A percentile compares a stretch with the other conserved stretches of the same genome.
phyloP scores from a whole-genome alignment of 2,113 vertebrate species.

The Muntiacus reevesi region DNA sequence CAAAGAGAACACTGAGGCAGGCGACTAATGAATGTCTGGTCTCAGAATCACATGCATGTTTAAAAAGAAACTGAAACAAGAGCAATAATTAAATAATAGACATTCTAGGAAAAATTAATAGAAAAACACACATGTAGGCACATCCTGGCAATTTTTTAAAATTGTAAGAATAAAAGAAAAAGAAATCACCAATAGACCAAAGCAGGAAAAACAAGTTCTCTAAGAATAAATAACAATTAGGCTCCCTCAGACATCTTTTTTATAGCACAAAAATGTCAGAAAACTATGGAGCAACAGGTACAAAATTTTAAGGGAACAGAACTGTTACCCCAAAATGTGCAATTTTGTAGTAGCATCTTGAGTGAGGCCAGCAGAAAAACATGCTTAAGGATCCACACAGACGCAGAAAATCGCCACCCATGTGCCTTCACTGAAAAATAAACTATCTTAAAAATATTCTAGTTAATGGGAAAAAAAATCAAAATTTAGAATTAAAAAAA shows the following conservation, averaged over 20 bases:
- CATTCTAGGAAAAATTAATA: neutral
- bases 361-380: neutral
- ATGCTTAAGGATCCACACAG: neutral
- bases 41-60: neutral
- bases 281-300: neutral
- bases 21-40: neutral
- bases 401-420: neutral
- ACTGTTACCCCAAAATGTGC: neutral
- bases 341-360: neutral
- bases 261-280: neutral
- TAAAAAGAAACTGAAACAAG: neutral
- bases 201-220: neutral
- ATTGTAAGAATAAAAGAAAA: neutral
- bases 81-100: neutral
- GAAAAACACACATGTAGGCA: neutral
- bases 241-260: neutral
- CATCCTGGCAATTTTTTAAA: neutral
- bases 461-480: neutral
- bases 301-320: neutral
- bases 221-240: neutral
- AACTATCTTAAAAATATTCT: neutral
- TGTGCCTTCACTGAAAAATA: neutral
- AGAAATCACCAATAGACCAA: neutral
- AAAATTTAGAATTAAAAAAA: neutral
- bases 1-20: neutral